These are phyloP conservation scores for Drosophila mulleri DNA, from an alignment of 2,888 invertebrate species.

Conservation along the genomic window DNA sequence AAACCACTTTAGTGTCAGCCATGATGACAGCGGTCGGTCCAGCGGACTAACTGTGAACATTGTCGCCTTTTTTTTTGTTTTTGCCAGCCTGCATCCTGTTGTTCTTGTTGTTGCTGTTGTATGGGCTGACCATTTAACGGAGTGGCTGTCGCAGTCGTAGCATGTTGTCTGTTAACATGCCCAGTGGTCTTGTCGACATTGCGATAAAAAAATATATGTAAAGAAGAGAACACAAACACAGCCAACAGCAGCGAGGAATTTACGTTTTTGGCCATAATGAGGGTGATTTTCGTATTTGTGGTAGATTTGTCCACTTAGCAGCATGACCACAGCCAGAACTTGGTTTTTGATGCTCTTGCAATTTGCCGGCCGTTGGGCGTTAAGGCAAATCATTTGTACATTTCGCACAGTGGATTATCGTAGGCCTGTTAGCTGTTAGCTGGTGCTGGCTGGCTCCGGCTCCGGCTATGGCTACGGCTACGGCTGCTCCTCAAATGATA, in stretches of 20 bases:
- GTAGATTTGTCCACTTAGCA: constrained; percentile 84
- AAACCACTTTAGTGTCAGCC: constrained; percentile 84
- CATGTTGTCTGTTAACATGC: constrained; percentile 76
- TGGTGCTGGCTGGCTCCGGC: not conserved
- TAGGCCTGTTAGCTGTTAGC: constrained; percentile 21
- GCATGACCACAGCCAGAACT: constrained; percentile 63
- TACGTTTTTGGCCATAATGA: constrained; percentile 81
- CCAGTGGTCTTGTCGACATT: constrained; percentile 79
- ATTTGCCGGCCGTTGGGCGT: constrained; percentile 55
- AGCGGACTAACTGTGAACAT: constrained; percentile 65
- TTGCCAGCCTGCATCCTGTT: constrained; percentile 8
- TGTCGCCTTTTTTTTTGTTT: constrained; percentile 61
- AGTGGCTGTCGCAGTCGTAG: constrained; percentile 45
- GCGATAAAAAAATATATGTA: constrained; percentile 60
- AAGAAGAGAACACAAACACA: constrained; percentile 12
- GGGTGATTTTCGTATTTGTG: constrained; percentile 84
- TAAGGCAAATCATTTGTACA: constrained; percentile 77
- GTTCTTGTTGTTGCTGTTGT: constrained; percentile 24
- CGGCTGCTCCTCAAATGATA: constrained; percentile 62
- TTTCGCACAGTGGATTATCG: constrained; percentile 77
- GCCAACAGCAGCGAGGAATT: constrained; percentile 39
- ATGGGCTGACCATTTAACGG: constrained; percentile 55
- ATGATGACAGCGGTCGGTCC: constrained; percentile 82
- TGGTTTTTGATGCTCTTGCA: constrained; percentile 62
- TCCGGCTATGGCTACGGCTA: not conserved